Evolutionary conservation across 2,797 vertebrate genomes (phyloP), one percentile per base, ranked within the genome.

Genomic region (Enteromius mattozi): DNA sequence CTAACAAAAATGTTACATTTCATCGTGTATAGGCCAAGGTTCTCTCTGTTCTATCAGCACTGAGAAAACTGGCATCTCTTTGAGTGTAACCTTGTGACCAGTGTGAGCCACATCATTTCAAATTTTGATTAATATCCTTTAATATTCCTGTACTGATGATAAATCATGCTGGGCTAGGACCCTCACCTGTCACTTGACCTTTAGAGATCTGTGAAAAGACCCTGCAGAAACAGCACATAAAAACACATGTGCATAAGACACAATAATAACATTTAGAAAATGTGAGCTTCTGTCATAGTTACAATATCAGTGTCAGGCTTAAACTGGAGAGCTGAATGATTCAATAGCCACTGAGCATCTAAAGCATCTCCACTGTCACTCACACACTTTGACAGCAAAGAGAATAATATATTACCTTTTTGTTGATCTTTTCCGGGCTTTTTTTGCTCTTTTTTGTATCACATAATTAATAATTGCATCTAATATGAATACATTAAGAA

Each of bases 121-220:
- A 6, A 24, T 24, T 59, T 59, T 40, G 2, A 76, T 59, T 59
- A 24, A 59, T 59, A 59, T 24, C 33, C 51, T 2, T 6, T 76
- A 76, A 76, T 59, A 59, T 76, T 59, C 12, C 3, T 59, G 2
- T 59, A 56, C 51, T 56, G 13, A 59, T 59, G 74, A 76, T 76
- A 24, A 59, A 76, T 59, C 21, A 24, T 40, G 74, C 13, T 35
- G 71, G 30, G 30, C 17, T 35, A 75, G 13, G 47, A 75, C 17
- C 17, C 33, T 59, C 51, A 40, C 9, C 13, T 6, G 33, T 24
- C 12, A 14, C 51, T 40, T 76, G 74, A 59, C 74, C 74, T 76
- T 40, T 76, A 35, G 21, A 24, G 21, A 24, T 76, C 51, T 56
- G 21, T 59, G 6, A n/a, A 75, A 59, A 76, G 33, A 56, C 3